Conservation (phyloP, 2,888 invertebrate genomes). For the Ethmia dodecea region DNA sequence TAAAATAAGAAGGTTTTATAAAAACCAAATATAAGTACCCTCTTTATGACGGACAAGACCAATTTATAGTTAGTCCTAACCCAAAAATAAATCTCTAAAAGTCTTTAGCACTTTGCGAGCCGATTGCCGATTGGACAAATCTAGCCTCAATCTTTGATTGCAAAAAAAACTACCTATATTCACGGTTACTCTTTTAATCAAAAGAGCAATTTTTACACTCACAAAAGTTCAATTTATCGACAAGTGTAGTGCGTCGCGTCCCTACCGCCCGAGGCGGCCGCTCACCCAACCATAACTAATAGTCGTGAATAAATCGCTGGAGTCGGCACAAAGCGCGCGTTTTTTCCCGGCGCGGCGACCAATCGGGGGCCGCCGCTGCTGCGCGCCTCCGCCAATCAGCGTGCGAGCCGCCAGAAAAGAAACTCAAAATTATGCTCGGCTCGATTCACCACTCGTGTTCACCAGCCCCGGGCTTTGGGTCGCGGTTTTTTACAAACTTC, state of each 20-base stretch:
- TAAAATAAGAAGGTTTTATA: no score
- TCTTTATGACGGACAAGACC: no score
- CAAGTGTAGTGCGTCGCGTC: constrained; percentile 25
- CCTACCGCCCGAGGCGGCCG: constrained; percentile 36
- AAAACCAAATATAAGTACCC: no score
- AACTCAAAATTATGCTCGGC: constrained; percentile 62
- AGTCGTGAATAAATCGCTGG: constrained; percentile 68
- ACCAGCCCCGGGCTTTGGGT: constrained; percentile 52
- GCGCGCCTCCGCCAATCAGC: constrained; percentile 54
- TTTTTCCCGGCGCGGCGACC: constrained; percentile 54
- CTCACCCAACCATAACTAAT: constrained; percentile 71
- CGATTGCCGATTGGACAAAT: no score
- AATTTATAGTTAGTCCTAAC: no score
- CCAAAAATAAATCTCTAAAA: no score
- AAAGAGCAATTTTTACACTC: no score
- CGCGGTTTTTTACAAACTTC: constrained; percentile 41
- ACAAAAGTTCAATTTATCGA: no score
- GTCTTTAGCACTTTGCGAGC: no score
- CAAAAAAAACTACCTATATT: neutral
- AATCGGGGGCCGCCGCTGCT: constrained; percentile 39
- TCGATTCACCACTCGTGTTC: constrained; percentile 53
- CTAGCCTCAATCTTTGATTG: no score
- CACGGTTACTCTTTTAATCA: neutral
- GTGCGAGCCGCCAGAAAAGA: constrained; percentile 47
- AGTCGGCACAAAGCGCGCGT: constrained; percentile 58